phyloP scores from a whole-genome alignment of 2,888 invertebrate species.

The Tachina fera region DNA sequence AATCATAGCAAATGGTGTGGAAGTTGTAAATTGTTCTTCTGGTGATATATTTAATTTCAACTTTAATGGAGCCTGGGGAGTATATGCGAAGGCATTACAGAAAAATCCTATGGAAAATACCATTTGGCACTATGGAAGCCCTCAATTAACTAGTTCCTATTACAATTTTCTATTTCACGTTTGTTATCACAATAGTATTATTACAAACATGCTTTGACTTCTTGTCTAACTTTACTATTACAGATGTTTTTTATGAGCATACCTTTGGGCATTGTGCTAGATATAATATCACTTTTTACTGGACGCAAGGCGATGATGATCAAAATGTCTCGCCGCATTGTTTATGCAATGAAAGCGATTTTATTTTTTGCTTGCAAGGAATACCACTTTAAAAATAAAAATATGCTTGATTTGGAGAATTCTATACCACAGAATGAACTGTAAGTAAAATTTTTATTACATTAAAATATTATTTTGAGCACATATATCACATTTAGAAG shows the following conservation, averaged over 20 bases:
- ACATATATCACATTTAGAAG: too few species aligned
- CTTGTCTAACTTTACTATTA: too few species aligned
- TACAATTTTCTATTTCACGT: conserved; percentile 25
- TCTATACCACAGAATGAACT: conserved; percentile 32
- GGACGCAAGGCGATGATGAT: background rate
- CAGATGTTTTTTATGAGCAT: background rate
- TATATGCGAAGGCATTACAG: background rate
- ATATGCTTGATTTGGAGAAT: conserved; percentile 36
- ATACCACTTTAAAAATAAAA: conserved; percentile 26
- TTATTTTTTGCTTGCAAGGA: background rate
- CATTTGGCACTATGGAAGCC: conserved; percentile 17
- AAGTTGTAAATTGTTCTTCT: conserved; percentile 47
- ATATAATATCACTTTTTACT: background rate
- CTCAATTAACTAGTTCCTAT: background rate
- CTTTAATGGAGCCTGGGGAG: fast-evolving
- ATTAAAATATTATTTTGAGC: too few species aligned
- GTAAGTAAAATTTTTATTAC: conserved; percentile 36
- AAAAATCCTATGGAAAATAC: conserved; percentile 50
- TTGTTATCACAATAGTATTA: background rate
- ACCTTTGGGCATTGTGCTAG: background rate
- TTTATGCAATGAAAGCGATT: background rate
- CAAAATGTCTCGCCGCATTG: conserved; percentile 1
- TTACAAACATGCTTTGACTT: too few species aligned
- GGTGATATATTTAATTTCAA: background rate
- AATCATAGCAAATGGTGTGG: background rate